Evolutionary conservation across 2,113 vertebrate genomes (phyloP).

Genomic region (Oncorhynchus masou): DNA sequence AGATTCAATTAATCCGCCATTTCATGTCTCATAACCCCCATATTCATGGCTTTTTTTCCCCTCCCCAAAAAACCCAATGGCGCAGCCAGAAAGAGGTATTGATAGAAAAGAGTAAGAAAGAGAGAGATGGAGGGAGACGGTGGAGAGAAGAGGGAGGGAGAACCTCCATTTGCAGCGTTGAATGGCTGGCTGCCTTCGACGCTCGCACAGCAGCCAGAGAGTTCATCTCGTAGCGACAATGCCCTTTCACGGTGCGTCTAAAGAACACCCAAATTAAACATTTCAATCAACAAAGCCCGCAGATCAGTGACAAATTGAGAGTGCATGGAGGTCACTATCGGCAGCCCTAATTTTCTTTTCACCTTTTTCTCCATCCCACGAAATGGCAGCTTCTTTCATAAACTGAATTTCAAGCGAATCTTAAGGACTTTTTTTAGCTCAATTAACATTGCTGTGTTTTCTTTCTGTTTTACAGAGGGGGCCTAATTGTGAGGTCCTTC

Average conservation of each 20-base stretch:
- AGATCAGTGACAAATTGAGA: constrained; percentile 88
- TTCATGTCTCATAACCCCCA: constrained; percentile 84
- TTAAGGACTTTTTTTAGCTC: constrained; percentile 73
- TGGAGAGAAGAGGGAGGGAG: constrained; percentile 52
- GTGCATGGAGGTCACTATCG: constrained; percentile 65
- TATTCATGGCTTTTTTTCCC: constrained; percentile 90
- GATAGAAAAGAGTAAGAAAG: constrained; percentile 38
- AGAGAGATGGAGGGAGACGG: constrained; percentile 25
- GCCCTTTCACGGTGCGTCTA: constrained; percentile 78
- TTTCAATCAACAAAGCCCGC: constrained; percentile 87
- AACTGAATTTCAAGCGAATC: constrained; percentile 76
- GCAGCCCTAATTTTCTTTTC: constrained; percentile 61
- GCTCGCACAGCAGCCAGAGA: constrained; percentile 72
- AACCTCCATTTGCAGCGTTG: constrained; percentile 73
- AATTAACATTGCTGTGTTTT: constrained; percentile 73
- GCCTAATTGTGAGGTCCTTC: constrained; percentile 43
- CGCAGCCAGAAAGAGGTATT: constrained; percentile 20
- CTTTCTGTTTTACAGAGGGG: constrained; percentile 41
- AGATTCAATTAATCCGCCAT: constrained; percentile 97
- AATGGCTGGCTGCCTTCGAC: constrained; percentile 76
- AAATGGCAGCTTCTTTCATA: constrained; percentile 77
- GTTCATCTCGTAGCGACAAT: constrained; percentile 82
- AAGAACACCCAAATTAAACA: constrained; percentile 94
- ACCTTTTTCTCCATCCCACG: constrained; percentile 55
- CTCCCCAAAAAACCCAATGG: constrained; percentile 53